These are phyloP conservation scores for Phaedon cochleariae DNA, from an alignment of 2,888 invertebrate genomes.

Conservation along the genomic window DNA sequence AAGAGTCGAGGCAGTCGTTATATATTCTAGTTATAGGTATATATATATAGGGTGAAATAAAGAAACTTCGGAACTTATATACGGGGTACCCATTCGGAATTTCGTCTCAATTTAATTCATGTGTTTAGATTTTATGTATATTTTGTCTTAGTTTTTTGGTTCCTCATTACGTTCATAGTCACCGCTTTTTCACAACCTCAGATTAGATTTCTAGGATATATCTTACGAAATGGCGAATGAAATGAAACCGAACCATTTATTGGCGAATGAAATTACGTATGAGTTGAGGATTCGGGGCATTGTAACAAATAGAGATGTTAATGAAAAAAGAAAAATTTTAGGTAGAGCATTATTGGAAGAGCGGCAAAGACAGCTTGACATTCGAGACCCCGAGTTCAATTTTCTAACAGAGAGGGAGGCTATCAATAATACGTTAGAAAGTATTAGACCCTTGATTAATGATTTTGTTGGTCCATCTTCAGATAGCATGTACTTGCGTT, in stretches of 20 bases:
- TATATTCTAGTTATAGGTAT: too few relatives aligned
- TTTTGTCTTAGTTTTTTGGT: too few relatives aligned
- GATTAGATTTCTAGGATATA: too few relatives aligned
- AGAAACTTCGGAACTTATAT: too few relatives aligned
- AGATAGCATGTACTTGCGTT: not conserved
- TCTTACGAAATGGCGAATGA: not conserved
- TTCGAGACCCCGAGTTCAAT: slow-evolving; percentile 3
- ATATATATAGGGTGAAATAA: too few relatives aligned
- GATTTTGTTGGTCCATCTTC: not conserved
- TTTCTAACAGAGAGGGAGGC: not conserved
- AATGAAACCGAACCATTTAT: slow-evolving; percentile 15
- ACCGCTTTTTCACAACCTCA: too few relatives aligned
- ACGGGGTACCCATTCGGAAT: too few relatives aligned
- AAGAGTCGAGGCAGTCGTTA: too few relatives aligned
- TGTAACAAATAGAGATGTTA: slow-evolving; percentile 8
- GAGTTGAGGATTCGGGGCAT: slow-evolving; percentile 8
- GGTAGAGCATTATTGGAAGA: slow-evolving; percentile 5
- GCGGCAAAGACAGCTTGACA: not conserved
- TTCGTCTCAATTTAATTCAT: too few relatives aligned
- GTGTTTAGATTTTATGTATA: too few relatives aligned
- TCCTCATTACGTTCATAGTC: too few relatives aligned
- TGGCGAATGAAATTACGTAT: slow-evolving; percentile 8
- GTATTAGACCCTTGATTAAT: not conserved
- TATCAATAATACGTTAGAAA: not conserved
- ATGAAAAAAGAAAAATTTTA: slow-evolving; percentile 12